Evolutionary conservation across 23 tunicate genomes (phyloP).

Genomic region (Diplosoma virens): DNA sequence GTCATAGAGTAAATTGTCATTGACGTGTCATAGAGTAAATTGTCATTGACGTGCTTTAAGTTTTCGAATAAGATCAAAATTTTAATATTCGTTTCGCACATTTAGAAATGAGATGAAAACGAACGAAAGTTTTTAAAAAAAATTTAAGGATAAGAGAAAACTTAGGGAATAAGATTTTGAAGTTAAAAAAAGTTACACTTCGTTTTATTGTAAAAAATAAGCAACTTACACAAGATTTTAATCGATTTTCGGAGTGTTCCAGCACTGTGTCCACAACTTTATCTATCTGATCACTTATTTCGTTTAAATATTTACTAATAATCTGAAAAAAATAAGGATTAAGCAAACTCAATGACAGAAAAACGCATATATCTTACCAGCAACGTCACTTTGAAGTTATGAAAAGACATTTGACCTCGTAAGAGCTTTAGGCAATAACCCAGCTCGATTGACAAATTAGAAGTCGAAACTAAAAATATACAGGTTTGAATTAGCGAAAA

Average conservation of each 20-base stretch:
- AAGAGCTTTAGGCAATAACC: neutral
- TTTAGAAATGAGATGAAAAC: too few relatives aligned
- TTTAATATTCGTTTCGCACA: too few relatives aligned
- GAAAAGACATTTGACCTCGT: neutral
- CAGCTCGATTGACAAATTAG: too few relatives aligned
- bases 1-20: too few relatives aligned
- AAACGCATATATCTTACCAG: neutral
- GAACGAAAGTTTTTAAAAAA: too few relatives aligned
- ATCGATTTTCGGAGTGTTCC: neutral
- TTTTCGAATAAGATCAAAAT: neutral
- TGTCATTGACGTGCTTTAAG: neutral
- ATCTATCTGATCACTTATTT: neutral
- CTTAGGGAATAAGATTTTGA: too few relatives aligned
- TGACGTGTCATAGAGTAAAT: neutral
- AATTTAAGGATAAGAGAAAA: too few relatives aligned
- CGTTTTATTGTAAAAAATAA: too few relatives aligned
- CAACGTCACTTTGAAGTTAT: neutral
- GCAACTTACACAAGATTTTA: neutral
- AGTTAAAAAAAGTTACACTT: too few relatives aligned
- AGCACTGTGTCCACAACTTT: neutral
- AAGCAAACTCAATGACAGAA: too few relatives aligned
- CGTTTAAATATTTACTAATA: neutral
- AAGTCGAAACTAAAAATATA: too few relatives aligned
- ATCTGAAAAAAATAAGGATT: conserved; percentile 8
- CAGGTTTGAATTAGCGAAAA: too few relatives aligned